These are phyloP conservation scores for Melipona bicolor DNA, from an alignment of 2,888 invertebrate genomes.

Conservation along the genomic window DNA sequence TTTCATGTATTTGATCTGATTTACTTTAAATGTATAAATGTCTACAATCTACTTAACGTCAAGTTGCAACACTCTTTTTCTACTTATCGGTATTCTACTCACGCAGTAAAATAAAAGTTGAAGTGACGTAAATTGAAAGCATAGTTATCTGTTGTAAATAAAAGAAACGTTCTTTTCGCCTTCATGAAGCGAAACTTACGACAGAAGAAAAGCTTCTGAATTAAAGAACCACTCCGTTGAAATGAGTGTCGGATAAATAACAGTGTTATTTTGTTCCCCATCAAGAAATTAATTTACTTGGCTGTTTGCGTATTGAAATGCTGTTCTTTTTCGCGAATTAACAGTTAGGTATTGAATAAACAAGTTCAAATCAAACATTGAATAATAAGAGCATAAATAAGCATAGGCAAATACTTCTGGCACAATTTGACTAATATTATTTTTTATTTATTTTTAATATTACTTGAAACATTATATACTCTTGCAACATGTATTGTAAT, in stretches of 20 bases:
- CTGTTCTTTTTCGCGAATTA: not conserved
- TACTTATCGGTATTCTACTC: not conserved
- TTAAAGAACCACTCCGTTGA: not conserved
- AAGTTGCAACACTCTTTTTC: too few relatives aligned
- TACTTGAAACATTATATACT: not conserved
- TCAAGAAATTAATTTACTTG: not conserved
- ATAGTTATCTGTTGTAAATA: not conserved
- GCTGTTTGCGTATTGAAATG: not conserved
- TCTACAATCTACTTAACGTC: not conserved
- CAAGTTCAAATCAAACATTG: too few relatives aligned
- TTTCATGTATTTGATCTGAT: not conserved
- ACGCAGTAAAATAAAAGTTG: not conserved
- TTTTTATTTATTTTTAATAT: too few relatives aligned
- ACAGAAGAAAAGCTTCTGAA: not conserved
- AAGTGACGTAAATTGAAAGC: not conserved
- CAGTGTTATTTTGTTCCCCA: not conserved
- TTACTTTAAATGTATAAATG: not conserved
- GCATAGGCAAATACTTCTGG: not conserved
- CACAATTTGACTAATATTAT: not conserved
- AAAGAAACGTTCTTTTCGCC: not conserved
- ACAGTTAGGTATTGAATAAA: not conserved
- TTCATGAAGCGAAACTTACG: not conserved
- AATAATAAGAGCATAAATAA: not conserved
- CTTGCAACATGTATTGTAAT: not conserved
- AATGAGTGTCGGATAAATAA: not conserved